Evolutionary conservation across 2,888 invertebrate genomes (phyloP), one percentile per base, ranked within the genome.

Genomic region (Heliconius hortense): DNA sequence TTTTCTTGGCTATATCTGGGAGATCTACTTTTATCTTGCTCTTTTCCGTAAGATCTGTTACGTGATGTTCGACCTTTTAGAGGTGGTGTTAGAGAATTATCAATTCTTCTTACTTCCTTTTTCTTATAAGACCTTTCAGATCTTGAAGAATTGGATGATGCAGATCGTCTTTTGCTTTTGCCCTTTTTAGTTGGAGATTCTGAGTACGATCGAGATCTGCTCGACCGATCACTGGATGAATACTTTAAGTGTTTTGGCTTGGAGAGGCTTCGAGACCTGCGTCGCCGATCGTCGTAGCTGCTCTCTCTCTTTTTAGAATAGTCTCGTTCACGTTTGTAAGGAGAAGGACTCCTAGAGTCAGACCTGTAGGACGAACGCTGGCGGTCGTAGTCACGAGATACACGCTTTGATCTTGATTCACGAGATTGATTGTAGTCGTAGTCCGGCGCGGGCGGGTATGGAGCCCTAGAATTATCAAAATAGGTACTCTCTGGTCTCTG

Each of bases 141-240:
- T 39, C 76, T 81, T 28, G 88, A 88, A n/a, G 92, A 91, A 39
- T 82, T 84, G 1, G 89, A 86, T 28, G 92, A 90, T 7, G 72
- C 62, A 62, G 73, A 68, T 59, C 72, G 63, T 69, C 68, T 64
- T 59, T 75, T 28, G 68, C 39, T 71, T 43, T 75, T 75, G 26
- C 69, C 43, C 59, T 75, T 75, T 71, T 84, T 87, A 11, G 74
- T 66, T 15, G 87, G 81, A 43, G 87, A 85, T 67, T 84, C 84
- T 24, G 89, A 87, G 80, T 88, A 89, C 31, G 91, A 91, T 66
- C 85, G 84, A 28, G 91, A 90, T 35, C 89, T 84, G 28, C 87
- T 89, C 0, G 91, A 89, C 35, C 86, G 83, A 62, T 88, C 90
- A 83, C 93, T 91, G 10, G 92, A 91, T 39, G 89, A 89, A 83